Percentiles rank a stretch among this genome's conserved stretches.
Conservation (phyloP, 2,888 invertebrate genomes). For the Polymixis flavicincta region DNA sequence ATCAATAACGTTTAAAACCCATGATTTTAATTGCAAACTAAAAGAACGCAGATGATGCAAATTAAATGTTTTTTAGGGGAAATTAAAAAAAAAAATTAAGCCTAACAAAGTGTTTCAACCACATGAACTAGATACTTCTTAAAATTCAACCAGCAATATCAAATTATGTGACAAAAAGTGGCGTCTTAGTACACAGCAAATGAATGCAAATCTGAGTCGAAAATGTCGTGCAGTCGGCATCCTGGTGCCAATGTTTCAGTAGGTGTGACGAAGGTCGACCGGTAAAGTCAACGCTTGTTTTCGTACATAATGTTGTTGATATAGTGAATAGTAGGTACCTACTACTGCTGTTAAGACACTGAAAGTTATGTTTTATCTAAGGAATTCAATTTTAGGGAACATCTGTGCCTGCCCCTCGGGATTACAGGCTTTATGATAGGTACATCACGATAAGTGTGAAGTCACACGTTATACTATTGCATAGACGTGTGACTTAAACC, state of each 20-base stretch:
- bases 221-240: constrained; percentile 81
- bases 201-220: constrained; percentile 77
- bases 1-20: background rate
- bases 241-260: constrained; percentile 83
- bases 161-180: constrained; percentile 33
- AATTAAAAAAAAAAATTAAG: background rate
- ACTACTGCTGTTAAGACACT: background rate
- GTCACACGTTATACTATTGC: too few species aligned
- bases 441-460: too few species aligned
- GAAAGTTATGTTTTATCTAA: constrained; percentile 1
- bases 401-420: background rate
- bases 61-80: too few species aligned
- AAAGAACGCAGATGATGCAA: background rate
- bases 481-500: too few species aligned
- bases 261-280: constrained; percentile 85
- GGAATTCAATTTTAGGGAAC: background rate
- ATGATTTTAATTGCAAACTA: background rate
- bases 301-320: constrained; percentile 25
- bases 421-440: background rate
- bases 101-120: background rate
- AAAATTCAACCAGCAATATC: background rate
- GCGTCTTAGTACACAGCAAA: constrained; percentile 59
- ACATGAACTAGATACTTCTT: background rate
- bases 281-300: constrained; percentile 64
- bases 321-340: constrained; percentile 28